A percentile compares a stretch with the other conserved stretches of the same genome.
phyloP scores from a whole-genome alignment of 2,888 invertebrate genomes.

The Eristalis pertinax region DNA sequence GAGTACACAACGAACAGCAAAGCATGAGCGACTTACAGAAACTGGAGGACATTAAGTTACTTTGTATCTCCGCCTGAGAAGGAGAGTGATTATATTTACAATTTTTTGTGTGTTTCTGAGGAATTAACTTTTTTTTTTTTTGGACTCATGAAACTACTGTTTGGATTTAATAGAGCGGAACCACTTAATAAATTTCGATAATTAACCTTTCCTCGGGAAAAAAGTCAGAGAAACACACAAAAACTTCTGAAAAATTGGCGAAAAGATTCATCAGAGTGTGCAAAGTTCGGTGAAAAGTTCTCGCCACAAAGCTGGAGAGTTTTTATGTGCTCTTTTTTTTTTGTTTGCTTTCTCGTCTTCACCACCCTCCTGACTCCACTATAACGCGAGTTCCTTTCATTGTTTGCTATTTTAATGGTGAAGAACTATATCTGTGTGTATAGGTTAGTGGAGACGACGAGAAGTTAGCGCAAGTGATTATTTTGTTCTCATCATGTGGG shows the following conservation, averaged over 20 bases:
- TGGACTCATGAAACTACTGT: conserved; percentile 5
- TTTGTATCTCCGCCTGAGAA: neutral
- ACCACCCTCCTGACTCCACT: neutral
- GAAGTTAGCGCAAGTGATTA: conserved; percentile 4
- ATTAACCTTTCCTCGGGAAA: conserved; percentile 12
- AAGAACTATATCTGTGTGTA: neutral
- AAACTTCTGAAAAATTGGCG: conserved; percentile 23
- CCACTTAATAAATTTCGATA: conserved; percentile 38
- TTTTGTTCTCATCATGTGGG: conserved; percentile 6
- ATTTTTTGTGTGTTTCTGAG: neutral
- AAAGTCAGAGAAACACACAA: neutral
- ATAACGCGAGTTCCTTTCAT: neutral
- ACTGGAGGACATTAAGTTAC: neutral
- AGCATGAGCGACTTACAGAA: neutral
- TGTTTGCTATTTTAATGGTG: conserved; percentile 38
- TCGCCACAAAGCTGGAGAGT: neutral
- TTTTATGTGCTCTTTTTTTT: conserved; percentile 6
- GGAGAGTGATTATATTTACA: neutral
- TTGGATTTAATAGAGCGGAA: conserved; percentile 34
- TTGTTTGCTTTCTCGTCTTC: neutral
- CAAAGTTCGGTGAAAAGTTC: conserved; percentile 34
- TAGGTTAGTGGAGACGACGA: neutral
- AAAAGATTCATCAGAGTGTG: conserved; percentile 17
- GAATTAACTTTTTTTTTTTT: neutral
- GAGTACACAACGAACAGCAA: neutral